Conservation (phyloP, 1,140 invertebrate genomes). For the Contarinia nasturtii region DNA sequence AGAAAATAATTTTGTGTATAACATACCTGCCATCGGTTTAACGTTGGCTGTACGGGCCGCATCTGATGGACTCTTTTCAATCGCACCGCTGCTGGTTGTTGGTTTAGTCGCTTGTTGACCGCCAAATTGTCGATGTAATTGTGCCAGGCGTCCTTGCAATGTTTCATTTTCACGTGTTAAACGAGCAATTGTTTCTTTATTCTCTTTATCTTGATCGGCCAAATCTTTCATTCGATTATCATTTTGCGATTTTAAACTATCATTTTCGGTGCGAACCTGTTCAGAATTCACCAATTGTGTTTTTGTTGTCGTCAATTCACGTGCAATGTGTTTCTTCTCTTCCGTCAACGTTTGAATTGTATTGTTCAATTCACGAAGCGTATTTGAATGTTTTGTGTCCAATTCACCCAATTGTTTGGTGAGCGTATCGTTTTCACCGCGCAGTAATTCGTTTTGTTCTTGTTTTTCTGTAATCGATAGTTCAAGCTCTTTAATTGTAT, state of each 20-base stretch:
- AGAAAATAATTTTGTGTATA: conserved; percentile 24
- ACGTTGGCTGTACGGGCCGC: conserved; percentile 74
- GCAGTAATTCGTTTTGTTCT: conserved; percentile 41
- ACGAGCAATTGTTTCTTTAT: conserved; percentile 36
- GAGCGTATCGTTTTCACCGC: conserved; percentile 47
- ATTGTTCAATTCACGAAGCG: conserved; percentile 48
- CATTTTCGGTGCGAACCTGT: conserved; percentile 32
- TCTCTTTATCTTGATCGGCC: conserved; percentile 40
- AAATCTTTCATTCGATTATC: conserved; percentile 62
- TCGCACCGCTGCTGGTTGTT: conserved; percentile 36
- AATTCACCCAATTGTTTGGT: conserved; percentile 37
- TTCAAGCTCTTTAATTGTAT: conserved; percentile 39
- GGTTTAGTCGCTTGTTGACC: conserved; percentile 46
- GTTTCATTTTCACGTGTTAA: conserved; percentile 52
- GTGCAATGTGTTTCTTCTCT: conserved; percentile 35
- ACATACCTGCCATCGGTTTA: conserved; percentile 58
- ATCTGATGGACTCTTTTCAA: conserved; percentile 49
- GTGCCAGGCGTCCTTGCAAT: conserved; percentile 45
- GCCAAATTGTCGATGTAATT: conserved; percentile 62
- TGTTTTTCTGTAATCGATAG: conserved; percentile 32
- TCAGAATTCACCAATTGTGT: conserved; percentile 30
- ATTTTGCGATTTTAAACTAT: conserved; percentile 49
- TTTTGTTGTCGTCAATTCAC: conserved; percentile 37
- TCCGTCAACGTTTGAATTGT: conserved; percentile 49
- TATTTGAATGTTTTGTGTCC: conserved; percentile 50